A percentile compares a stretch with the other conserved stretches of the same genome.
phyloP scores from a whole-genome alignment of 2,113 vertebrate species.

The Sinocyclocheilus maitianheensis region DNA sequence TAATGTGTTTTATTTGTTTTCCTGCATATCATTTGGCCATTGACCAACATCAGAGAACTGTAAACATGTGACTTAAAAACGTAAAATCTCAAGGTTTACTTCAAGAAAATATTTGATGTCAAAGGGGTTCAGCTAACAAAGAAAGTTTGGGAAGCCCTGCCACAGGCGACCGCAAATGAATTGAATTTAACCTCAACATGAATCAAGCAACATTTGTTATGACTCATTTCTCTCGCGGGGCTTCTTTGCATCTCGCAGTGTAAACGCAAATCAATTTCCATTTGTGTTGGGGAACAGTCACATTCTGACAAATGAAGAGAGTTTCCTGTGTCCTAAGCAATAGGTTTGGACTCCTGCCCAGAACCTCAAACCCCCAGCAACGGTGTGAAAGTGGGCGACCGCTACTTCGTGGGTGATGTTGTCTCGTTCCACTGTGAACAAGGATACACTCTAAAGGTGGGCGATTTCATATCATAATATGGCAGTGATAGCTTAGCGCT shows the following conservation, averaged over 20 bases:
- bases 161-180: background rate
- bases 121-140: background rate
- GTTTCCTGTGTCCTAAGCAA: slow-evolving; percentile 80
- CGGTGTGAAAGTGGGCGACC: slow-evolving; percentile 88
- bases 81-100: background rate
- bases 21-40: too few relatives aligned
- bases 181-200: background rate
- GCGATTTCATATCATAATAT: background rate
- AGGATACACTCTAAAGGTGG: slow-evolving; percentile 93
- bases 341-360: slow-evolving; percentile 97
- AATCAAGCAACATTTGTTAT: background rate
- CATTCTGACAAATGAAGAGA: slow-evolving; percentile 42
- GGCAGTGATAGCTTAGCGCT: background rate
- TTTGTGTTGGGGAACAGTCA: background rate
- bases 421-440: slow-evolving; percentile 96
- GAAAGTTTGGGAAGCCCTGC: background rate
- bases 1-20: too few relatives aligned
- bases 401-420: slow-evolving; percentile 94
- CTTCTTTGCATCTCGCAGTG: background rate
- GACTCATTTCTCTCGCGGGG: background rate
- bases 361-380: slow-evolving; percentile 90
- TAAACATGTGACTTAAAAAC: background rate
- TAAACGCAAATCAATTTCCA: background rate
- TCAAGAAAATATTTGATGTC: background rate
- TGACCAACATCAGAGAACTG: too few relatives aligned